These are phyloP conservation scores for Perca fluviatilis DNA, from an alignment of 2,113 vertebrate genomes.

Conservation along the genomic window DNA sequence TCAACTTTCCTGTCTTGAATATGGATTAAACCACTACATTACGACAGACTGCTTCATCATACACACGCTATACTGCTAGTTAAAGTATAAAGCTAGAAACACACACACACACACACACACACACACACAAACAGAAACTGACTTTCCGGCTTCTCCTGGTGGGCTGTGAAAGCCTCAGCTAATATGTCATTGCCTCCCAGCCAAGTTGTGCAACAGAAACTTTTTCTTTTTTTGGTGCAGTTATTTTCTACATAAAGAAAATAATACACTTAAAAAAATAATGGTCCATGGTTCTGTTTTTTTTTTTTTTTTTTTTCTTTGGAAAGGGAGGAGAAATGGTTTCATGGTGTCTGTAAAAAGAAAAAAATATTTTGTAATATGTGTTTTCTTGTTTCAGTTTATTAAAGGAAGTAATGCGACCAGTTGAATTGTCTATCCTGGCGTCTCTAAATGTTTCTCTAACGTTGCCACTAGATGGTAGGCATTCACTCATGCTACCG, in stretches of 20 bases:
- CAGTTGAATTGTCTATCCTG: slow-evolving; percentile 65
- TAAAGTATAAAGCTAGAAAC: slow-evolving; percentile 45
- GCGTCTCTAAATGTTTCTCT: slow-evolving; percentile 36
- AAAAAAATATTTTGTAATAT: slow-evolving; percentile 92
- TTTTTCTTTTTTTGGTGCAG: slow-evolving; percentile 64
- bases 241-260: slow-evolving; percentile 82
- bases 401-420: slow-evolving; percentile 92
- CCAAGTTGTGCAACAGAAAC: slow-evolving; percentile 70
- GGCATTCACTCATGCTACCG: slow-evolving; percentile 10
- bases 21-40: slow-evolving; percentile 39
- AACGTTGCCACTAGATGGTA: slow-evolving; percentile 70
- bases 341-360: slow-evolving; percentile 87
- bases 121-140: slow-evolving; percentile 19
- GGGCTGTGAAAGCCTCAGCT: slow-evolving; percentile 44
- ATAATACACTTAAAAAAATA: slow-evolving; percentile 50
- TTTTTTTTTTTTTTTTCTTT: slow-evolving; percentile 50
- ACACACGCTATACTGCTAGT: slow-evolving; percentile 32
- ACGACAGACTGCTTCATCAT: slow-evolving; percentile 23
- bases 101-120: slow-evolving; percentile 8
- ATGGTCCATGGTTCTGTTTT: slow-evolving; percentile 80
- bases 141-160: slow-evolving; percentile 39
- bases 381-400: slow-evolving; percentile 89
- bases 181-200: slow-evolving; percentile 48
- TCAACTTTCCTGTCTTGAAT: slow-evolving; percentile 36
- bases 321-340: slow-evolving; percentile 51